Conservation (phyloP, 2,113 vertebrate genomes). For the Rhagologus leucostigma region DNA sequence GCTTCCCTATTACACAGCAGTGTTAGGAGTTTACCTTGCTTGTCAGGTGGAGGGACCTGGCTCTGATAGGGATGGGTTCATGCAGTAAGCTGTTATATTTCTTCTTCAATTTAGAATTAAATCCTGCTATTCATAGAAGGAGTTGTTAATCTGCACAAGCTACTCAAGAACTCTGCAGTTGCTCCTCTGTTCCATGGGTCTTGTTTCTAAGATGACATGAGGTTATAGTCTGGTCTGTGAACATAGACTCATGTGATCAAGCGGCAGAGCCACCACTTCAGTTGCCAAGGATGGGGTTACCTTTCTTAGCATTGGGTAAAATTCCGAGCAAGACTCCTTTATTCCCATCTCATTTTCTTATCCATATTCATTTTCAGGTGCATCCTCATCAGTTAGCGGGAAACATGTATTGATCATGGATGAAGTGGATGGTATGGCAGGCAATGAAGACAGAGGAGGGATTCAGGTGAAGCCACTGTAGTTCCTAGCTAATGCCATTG, state of each 20-base stretch:
- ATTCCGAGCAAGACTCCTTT: neutral
- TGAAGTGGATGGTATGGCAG: conserved; percentile 97
- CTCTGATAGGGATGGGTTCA: neutral
- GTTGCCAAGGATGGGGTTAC: neutral
- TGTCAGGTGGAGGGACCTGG: rapidly evolving
- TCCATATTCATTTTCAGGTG: conserved; percentile 70
- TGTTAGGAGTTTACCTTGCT: neutral
- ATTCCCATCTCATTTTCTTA: conserved; percentile 31
- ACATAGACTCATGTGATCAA: neutral
- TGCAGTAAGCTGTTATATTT: neutral
- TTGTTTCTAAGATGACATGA: neutral
- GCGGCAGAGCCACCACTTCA: neutral
- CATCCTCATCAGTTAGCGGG: conserved; percentile 77
- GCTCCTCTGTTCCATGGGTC: neutral
- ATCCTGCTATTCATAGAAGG: neutral
- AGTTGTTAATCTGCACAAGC: neutral
- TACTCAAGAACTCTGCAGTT: neutral
- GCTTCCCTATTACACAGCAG: neutral
- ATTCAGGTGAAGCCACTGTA: conserved; percentile 82
- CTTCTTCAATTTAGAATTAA: neutral
- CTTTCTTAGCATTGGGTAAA: neutral
- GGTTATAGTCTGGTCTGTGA: neutral
- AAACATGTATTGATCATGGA: conserved; percentile 97
- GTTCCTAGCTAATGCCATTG: neutral
- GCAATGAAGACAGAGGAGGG: conserved; percentile 94